phyloP scores from a whole-genome alignment of 2,888 invertebrate species.

The Salpingus planirostris region DNA sequence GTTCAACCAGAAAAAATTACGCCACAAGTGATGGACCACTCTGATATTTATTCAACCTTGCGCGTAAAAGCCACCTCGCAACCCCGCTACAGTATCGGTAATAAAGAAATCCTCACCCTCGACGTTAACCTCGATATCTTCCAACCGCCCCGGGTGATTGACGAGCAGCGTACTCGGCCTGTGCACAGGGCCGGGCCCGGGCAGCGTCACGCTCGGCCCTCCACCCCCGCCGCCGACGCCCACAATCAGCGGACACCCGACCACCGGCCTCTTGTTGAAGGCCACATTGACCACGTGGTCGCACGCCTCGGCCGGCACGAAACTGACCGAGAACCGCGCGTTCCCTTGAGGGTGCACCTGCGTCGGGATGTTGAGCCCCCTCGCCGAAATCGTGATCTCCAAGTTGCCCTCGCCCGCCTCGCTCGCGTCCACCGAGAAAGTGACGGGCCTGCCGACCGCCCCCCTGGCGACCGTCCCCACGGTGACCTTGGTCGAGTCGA shows the following conservation, averaged over 20 bases:
- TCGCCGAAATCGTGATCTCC: conserved; percentile 92
- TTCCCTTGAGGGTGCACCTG: conserved; percentile 88
- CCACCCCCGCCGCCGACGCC: conserved; percentile 59
- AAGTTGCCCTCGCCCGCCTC: conserved; percentile 95
- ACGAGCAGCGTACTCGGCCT: conserved; percentile 62
- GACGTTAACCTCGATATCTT: conserved; percentile 93
- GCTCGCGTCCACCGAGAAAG: conserved; percentile 91
- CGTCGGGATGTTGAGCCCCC: conserved; percentile 88
- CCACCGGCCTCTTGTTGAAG: conserved; percentile 85
- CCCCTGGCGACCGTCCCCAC: conserved; percentile 72
- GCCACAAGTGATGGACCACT: too few species aligned
- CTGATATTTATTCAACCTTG: conserved; percentile 9
- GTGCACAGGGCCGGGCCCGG: conserved; percentile 64
- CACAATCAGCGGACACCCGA: conserved; percentile 87
- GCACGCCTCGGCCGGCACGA: conserved; percentile 88
- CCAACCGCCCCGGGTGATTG: conserved; percentile 77
- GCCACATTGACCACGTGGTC: conserved; percentile 95
- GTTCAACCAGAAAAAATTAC: too few species aligned
- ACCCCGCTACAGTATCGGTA: conserved; percentile 2
- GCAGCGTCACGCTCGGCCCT: conserved; percentile 62
- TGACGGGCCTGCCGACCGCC: conserved; percentile 83
- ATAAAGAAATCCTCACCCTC: conserved; percentile 62
- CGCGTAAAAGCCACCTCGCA: too few species aligned
- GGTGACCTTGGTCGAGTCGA: conserved; percentile 80
- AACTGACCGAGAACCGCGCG: conserved; percentile 89